Evolutionary conservation across 2,888 invertebrate genomes (phyloP).

Genomic region (Cosmopolites sordidus): DNA sequence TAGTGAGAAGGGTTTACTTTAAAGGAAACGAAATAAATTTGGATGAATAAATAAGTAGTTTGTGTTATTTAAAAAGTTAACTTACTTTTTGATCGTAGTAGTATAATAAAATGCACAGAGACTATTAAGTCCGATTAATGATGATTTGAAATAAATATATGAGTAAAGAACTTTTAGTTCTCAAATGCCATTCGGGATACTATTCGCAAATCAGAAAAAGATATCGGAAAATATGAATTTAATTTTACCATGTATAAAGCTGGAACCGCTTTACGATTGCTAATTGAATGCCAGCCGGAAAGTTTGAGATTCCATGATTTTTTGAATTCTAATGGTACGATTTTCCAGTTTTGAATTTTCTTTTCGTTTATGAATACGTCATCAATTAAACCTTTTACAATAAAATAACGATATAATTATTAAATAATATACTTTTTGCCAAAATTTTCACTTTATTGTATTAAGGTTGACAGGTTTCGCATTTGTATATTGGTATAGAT

Average conservation of each 20-base stretch:
- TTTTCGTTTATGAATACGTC: slow-evolving; percentile 46
- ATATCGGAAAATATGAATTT: background rate
- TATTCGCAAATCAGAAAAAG: no score
- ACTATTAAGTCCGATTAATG: no score
- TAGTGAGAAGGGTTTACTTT: no score
- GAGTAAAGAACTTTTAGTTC: no score
- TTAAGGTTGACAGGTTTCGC: background rate
- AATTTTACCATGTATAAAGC: slow-evolving; percentile 49
- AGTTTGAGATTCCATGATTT: slow-evolving; percentile 44
- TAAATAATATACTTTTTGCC: background rate
- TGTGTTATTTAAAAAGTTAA: no score
- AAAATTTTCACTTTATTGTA: no score
- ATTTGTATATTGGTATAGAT: background rate
- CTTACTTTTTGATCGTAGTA: no score
- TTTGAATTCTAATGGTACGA: slow-evolving; percentile 51
- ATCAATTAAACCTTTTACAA: slow-evolving; percentile 37
- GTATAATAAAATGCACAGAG: no score
- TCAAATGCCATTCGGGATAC: no score
- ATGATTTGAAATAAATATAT: no score
- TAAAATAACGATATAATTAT: background rate
- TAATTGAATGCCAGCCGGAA: slow-evolving; percentile 58
- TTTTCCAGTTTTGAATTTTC: slow-evolving; percentile 44
- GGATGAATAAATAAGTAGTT: no score
- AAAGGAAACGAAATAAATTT: no score
- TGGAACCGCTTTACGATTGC: slow-evolving; percentile 58